Percentiles rank a stretch among this genome's conserved stretches.
These are phyloP conservation scores for Tragelaphus imberbis DNA, from an alignment of 2,113 vertebrate species.

Conservation along the genomic window DNA sequence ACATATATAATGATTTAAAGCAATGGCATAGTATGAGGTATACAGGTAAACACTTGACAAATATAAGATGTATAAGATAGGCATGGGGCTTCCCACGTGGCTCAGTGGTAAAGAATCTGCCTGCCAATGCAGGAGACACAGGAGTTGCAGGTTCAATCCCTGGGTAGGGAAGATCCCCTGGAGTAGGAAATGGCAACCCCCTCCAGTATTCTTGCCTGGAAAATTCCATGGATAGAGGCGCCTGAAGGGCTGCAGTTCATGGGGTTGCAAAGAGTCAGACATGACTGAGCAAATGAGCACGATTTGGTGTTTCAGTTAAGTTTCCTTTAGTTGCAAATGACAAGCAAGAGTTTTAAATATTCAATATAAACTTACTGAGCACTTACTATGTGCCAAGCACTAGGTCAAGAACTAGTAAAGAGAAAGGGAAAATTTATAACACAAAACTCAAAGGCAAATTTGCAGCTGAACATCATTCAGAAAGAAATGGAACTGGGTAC, in stretches of 20 bases:
- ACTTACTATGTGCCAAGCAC: not conserved
- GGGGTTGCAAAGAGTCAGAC: not conserved
- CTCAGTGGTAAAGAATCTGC: not conserved
- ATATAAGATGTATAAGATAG: not conserved
- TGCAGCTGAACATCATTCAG: not conserved
- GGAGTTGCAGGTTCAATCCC: not conserved
- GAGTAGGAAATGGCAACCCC: not conserved
- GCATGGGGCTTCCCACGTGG: not conserved
- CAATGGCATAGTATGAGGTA: not conserved
- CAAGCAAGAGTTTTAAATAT: not conserved
- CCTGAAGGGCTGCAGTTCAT: not conserved
- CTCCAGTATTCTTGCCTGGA: not conserved
- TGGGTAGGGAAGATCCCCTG: not conserved
- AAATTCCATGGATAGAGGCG: not conserved
- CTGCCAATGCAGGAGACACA: not conserved
- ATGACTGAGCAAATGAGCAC: not conserved
- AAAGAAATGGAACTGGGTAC: not conserved
- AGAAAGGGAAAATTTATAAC: not conserved
- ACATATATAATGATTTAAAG: not conserved
- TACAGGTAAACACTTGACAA: not conserved
- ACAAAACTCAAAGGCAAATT: not conserved
- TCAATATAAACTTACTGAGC: not conserved
- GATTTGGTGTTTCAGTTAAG: not conserved
- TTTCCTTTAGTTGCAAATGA: not conserved
- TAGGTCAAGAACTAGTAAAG: not conserved